Base-by-base conservation (phyloP, 92 coral and sea anemone genomes). In the Montipora capitata region DNA sequence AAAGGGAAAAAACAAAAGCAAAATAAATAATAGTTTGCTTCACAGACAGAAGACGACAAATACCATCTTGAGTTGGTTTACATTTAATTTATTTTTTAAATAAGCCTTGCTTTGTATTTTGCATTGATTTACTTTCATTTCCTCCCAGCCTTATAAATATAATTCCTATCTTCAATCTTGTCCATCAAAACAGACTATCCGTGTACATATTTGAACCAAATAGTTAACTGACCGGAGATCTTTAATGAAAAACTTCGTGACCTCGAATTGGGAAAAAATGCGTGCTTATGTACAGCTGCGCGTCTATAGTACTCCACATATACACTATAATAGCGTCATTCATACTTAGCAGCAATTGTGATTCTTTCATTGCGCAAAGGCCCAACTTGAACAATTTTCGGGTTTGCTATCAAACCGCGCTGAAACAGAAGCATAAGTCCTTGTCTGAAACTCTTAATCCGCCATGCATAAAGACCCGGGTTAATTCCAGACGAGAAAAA, bases 401-500 rank as follows among this genome's bases (percentile, higher is more conserved):
- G 39, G 1, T 45, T 3, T 44, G 45, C 41, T 8, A 5, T 69
- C 49, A 35, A 27, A 15, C 9, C 5, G 51, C 77, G 77, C 48
- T 52, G 85, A 15, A 93, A 88, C 48, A 95, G 51, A 4, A 45
- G 51, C 83, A 54, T 11, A 12, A 93, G 52, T 3, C 93, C 98
- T 16, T 79, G 80, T 20, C 90, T 86, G 52, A 95, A 95, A 57
- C 82, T 90, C 5, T 96, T 96, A 10, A 95, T 93, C 3, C 98
- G 82, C 98, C 98, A 95, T 0, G 98, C 98, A 57, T 95, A 95
- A 5, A 95, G 73, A 0, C 92, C 82, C 0, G 98, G 98, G 16
- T 95, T 95, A 13, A 93, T 87, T 16, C 98, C 98, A 0, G 98
- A 95, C 42, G 98, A 95, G 43, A 93, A 90, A 64, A 95, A 95